Base-by-base conservation (phyloP, 2,888 invertebrate species). In the Drosophila mimetica region DNA sequence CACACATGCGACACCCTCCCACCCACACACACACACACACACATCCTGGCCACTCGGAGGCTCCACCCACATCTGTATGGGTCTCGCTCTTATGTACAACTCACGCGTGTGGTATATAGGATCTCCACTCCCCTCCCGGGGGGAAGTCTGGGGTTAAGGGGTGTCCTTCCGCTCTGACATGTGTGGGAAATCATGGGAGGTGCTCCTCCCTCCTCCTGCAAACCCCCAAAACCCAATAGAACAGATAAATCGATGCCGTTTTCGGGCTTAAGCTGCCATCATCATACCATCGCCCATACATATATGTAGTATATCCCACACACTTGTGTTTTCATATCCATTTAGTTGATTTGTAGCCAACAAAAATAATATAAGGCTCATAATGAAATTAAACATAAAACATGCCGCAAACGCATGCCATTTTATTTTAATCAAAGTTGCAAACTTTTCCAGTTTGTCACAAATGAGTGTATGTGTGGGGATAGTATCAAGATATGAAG, bases 221-320 rank as follows among this genome's bases (percentile, higher is more conserved):
- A 5, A 39, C 7, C 30, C 22, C 30, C 22, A 11, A 9, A 11
- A 4, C 25, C 78, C 86, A 83, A 86, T 86, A 77, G 76, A 79
- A 81, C 86, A 85, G 82, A 87, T 84, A 84, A 87, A 84, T 84
- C 84, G 84, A 84, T 84, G 82, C 61, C 76, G 70, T 76, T 70
- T 84, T 71, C 50, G 61, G 70, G 70, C 52, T 64, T 63, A 51
- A 36, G 22, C 32, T 44, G 14, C 25, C 32, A 25, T 54, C 50
- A 25, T 30, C 34, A 32, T 18, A n/a, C 47, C 4, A 7, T 20
- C 2, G 9, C 25, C 25, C 25, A 25, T 25, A 25, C 25, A 25
- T 25, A 25, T 25, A 25, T 7, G 7, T 6, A 0, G 14, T 7
- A 36, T n/a, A 20, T 48, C 9, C 50, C 34, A 34, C 51, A 36